Evolutionary conservation across 2,888 invertebrate species (phyloP).

Genomic region (Odontomyia ornata): DNA sequence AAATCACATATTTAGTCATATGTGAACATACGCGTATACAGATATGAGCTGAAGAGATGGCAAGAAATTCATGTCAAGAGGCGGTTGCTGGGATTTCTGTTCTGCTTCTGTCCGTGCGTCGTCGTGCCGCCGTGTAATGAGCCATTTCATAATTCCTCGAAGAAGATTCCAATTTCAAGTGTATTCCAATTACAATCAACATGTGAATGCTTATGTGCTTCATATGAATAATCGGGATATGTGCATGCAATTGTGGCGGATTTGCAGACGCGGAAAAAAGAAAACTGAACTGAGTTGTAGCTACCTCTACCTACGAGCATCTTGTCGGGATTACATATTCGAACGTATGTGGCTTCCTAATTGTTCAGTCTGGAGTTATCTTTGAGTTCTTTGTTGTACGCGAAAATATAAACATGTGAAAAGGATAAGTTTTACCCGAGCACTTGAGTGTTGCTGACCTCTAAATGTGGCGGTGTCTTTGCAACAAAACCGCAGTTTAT

Average conservation of each 20-base stretch:
- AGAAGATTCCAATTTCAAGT: conserved; percentile 35
- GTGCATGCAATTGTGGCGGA: background rate
- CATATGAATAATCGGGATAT: background rate
- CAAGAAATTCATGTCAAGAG: conserved; percentile 28
- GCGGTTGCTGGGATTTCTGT: background rate
- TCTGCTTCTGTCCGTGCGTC: conserved; percentile 22
- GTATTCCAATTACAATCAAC: conserved; percentile 18
- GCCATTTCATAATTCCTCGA: conserved; percentile 38
- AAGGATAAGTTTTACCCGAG: background rate
- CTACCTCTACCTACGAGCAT: background rate
- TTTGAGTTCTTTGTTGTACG: background rate
- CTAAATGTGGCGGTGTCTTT: background rate
- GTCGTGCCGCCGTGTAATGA: conserved; percentile 13
- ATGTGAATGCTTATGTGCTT: background rate
- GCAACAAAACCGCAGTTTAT: background rate
- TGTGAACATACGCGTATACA: too few species aligned
- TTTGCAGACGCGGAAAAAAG: background rate
- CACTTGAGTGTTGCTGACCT: background rate
- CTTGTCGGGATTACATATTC: too few species aligned
- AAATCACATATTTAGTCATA: background rate
- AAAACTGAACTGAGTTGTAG: background rate
- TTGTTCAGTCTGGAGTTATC: background rate
- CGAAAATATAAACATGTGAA: background rate
- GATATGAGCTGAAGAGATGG: background rate
- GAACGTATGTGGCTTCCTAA: background rate